These are phyloP conservation scores for Tragelaphus strepsiceros DNA, from an alignment of 2,113 vertebrate genomes.

Conservation along the genomic window DNA sequence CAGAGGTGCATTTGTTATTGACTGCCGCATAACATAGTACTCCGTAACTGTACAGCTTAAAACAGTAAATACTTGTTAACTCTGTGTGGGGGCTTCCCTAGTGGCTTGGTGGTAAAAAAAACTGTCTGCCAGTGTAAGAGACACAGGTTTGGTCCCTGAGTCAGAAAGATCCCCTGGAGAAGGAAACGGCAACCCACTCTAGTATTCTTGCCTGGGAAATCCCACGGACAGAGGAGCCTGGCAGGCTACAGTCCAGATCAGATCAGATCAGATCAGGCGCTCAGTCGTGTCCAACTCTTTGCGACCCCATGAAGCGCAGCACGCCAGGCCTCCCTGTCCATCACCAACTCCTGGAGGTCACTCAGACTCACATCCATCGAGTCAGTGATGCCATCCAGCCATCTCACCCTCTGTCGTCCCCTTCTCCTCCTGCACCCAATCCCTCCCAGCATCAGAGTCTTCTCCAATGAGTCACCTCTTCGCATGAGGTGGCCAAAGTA, in stretches of 20 bases:
- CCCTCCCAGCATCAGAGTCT: no score
- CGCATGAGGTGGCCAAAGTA: no score
- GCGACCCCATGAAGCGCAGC: no score
- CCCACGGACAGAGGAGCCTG: neutral
- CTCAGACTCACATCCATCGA: no score
- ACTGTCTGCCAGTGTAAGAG: neutral
- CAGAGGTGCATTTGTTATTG: neutral
- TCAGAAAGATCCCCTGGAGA: neutral
- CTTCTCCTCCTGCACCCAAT: no score
- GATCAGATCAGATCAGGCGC: no score
- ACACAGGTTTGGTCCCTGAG: neutral
- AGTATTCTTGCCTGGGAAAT: neutral
- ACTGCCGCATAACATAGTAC: neutral
- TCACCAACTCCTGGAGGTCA: no score
- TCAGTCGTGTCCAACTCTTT: no score
- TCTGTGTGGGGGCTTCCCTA: neutral
- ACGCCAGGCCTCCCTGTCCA: no score
- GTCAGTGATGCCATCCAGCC: no score
- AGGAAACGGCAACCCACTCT: neutral
- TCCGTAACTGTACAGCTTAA: neutral
- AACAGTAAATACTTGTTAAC: neutral
- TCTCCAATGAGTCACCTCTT: no score
- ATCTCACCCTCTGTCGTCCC: no score
- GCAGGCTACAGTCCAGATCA: neutral
- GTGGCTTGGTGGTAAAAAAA: neutral